These are phyloP conservation scores for Cheilosia pagana DNA, from an alignment of 2,888 invertebrate genomes.

Conservation along the genomic window DNA sequence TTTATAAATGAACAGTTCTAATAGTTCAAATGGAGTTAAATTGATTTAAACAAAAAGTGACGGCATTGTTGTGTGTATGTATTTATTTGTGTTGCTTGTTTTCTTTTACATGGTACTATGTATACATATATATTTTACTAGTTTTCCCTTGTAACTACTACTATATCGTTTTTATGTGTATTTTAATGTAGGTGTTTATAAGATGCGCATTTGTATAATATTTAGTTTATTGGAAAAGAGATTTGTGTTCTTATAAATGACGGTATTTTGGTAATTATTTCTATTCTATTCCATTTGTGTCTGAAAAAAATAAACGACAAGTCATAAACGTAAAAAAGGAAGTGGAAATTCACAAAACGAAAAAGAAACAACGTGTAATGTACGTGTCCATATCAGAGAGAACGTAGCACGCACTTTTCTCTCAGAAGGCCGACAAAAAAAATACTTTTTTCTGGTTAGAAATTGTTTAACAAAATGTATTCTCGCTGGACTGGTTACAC, in stretches of 20 bases:
- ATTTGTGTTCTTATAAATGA: constrained; percentile 19
- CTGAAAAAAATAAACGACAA: too few relatives aligned
- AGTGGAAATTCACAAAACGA: too few relatives aligned
- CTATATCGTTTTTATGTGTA: constrained; percentile 10
- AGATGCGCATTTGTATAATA: constrained; percentile 8
- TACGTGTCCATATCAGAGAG: too few relatives aligned
- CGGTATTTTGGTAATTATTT: constrained; percentile 11
- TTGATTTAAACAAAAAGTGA: constrained; percentile 7
- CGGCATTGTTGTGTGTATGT: constrained; percentile 1
- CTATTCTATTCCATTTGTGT: too few relatives aligned
- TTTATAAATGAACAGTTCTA: constrained; percentile 19
- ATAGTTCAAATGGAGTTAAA: constrained; percentile 12
- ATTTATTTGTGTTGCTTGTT: not conserved
- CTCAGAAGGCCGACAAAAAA: too few relatives aligned
- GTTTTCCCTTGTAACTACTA: constrained; percentile 11
- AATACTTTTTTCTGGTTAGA: too few relatives aligned
- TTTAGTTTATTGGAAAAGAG: constrained; percentile 39
- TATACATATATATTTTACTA: constrained; percentile 15
- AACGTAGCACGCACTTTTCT: too few relatives aligned
- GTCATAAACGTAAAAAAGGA: too few relatives aligned
- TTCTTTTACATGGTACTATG: not conserved
- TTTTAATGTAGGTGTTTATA: constrained; percentile 32
- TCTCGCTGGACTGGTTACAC: too few relatives aligned
- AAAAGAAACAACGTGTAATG: too few relatives aligned
- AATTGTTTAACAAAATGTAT: too few relatives aligned